These are phyloP conservation scores for Callinectes sapidus DNA, from an alignment of 2,888 invertebrate genomes.

Conservation along the genomic window DNA sequence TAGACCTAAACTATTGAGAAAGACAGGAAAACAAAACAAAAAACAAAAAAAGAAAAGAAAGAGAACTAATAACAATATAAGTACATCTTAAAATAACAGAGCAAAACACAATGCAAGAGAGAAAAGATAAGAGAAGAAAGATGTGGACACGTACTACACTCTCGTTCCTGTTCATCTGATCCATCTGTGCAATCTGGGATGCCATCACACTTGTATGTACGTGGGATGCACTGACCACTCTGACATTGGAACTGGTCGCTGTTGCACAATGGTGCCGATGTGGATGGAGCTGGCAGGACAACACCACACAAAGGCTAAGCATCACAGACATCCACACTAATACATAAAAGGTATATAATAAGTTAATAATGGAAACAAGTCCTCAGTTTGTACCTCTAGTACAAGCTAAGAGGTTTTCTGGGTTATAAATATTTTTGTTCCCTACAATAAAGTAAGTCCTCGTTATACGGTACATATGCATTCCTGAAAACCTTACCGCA, in stretches of 20 bases:
- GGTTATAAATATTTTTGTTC: not conserved
- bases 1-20: not conserved
- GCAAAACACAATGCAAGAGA: not conserved
- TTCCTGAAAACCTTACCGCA: no score
- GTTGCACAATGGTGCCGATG: constrained; percentile 68
- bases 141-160: constrained; percentile 76
- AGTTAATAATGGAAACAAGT: not conserved
- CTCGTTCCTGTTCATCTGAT: constrained; percentile 79
- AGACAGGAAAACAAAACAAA: not conserved
- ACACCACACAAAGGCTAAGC: not conserved
- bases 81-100: not conserved
- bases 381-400: not conserved
- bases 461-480: no score
- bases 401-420: not conserved
- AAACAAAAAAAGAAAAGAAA: not conserved
- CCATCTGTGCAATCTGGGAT: constrained; percentile 77
- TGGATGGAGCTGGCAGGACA: not conserved
- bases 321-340: not conserved
- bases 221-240: constrained; percentile 76
- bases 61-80: not conserved
- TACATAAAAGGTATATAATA: constrained; percentile 16
- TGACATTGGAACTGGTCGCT: constrained; percentile 75
- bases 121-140: not conserved
- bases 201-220: constrained; percentile 70
- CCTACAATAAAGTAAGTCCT: no score